These are phyloP conservation scores for Astreopora myriophthalma DNA, from an alignment of 64 coral and sea anemone genomes.

Conservation along the genomic window DNA sequence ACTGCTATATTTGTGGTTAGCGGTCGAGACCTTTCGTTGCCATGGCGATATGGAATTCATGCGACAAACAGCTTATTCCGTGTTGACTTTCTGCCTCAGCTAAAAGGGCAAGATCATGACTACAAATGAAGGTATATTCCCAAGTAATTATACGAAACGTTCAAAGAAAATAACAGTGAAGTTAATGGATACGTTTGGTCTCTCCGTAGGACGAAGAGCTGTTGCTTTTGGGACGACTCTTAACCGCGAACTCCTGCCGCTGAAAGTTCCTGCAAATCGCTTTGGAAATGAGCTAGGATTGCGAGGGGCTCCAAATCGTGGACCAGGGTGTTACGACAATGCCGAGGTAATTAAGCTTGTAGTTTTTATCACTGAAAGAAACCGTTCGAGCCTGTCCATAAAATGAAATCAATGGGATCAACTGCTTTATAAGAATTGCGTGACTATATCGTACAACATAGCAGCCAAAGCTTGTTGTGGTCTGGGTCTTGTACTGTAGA, in stretches of 20 bases:
- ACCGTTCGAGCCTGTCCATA: not conserved
- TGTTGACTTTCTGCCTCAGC: not conserved
- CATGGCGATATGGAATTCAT: not conserved
- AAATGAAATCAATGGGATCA: not conserved
- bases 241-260: conserved; percentile 82
- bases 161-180: not conserved
- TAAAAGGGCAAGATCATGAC: not conserved
- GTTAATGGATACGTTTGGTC: not conserved
- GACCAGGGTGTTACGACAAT: conserved; percentile 96
- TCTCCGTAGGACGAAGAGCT: not conserved
- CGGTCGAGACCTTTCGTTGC: not conserved
- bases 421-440: not conserved
- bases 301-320: conserved; percentile 75
- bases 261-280: conserved; percentile 81
- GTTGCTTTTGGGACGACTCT: conserved; percentile 94
- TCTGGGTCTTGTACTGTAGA: too few species aligned
- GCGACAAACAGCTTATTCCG: not conserved
- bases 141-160: not conserved
- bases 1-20: not conserved
- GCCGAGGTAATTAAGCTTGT: conserved; percentile 71
- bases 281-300: conserved; percentile 83
- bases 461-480: too few species aligned
- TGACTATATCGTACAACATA: too few species aligned
- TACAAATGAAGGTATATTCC: conserved; percentile 5
- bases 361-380: not conserved